Base-by-base conservation (phyloP, 2,797 vertebrate species). In the Glossophaga mutica region DNA sequence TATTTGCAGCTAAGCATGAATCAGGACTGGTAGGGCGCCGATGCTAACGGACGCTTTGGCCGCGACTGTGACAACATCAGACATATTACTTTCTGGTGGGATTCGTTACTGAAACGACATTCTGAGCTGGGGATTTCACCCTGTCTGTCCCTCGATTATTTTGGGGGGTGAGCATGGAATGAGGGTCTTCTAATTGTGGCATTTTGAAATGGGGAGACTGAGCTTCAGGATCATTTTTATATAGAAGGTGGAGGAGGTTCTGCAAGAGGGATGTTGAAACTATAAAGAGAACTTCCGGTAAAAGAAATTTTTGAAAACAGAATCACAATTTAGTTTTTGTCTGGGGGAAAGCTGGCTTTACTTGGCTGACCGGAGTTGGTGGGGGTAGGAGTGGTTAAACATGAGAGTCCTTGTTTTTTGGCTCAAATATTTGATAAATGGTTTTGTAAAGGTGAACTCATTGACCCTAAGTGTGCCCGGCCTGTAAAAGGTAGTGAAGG, bases 81-180 rank as follows among this genome's bases (percentile, higher is more conserved):
- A 84, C 67, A n/a, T 9, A 89, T 73, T 84, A 57, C 48, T 90
- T 94, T 94, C 34, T 90, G 65, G 29, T 34, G 39, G 67, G 55
- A 94, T 93, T 96, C 85, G 48, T 93, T 76, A 77, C 55, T 73
- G 78, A 95, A 96, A 84, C 67, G 32, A 70, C 14, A 65, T 94
- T 24, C 78, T 87, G 55, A 77, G n/a, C 16, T 4, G 24, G n/a
- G 12, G 50, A 83, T 87, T 93, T 97, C 73, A 88, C n/a, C n/a
- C 71, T 90, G 48, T 65, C 44, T 3, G 32, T 57, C 71, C 39
- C 57, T 59, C 34, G n/a, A 62, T 84, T 96, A 87, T 94, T 96
- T 92, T 21, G 29, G 29, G 29, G 67, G 85, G 34, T 83, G 32
- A 92, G 34, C 22, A 2, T 52, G 11, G 59, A 65, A 84, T 86